These are phyloP conservation scores for Brienomyrus longianalis DNA, from an alignment of 2,113 vertebrate species.

Conservation along the genomic window DNA sequence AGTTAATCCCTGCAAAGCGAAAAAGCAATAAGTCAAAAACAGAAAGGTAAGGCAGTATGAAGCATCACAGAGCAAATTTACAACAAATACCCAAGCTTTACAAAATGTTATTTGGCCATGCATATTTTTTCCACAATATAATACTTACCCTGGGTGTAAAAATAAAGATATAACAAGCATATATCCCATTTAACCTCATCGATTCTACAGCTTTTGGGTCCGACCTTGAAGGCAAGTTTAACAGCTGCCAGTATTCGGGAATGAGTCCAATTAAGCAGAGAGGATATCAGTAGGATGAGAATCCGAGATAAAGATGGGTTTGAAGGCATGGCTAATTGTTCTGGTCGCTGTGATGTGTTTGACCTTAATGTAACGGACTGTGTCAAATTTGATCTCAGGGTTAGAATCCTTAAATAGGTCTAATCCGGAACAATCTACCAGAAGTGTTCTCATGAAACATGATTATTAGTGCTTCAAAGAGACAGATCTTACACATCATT, in stretches of 20 bases:
- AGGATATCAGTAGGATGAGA: not conserved
- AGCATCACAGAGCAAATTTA: not conserved
- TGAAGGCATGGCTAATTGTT: not conserved
- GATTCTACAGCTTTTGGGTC: not conserved
- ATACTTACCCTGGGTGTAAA: not conserved
- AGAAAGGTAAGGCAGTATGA: not conserved
- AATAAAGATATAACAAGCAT: not conserved
- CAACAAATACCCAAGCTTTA: not conserved
- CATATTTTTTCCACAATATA: not conserved
- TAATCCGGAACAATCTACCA: not conserved
- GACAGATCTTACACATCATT: not conserved
- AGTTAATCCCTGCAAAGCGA: not conserved
- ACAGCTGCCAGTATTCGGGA: not conserved
- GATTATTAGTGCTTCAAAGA: not conserved
- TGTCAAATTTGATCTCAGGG: not conserved
- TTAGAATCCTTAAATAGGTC: not conserved
- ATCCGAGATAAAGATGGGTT: not conserved
- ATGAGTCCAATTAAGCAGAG: not conserved
- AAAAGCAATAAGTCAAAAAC: not conserved
- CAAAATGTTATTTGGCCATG: not conserved
- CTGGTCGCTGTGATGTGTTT: not conserved
- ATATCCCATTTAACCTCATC: not conserved
- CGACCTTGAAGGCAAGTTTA: slow-evolving; percentile 2
- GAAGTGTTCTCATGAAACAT: not conserved
- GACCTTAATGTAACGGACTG: not conserved